Base-by-base conservation (phyloP, 2,888 invertebrate species). In the Therioaphis trifolii region DNA sequence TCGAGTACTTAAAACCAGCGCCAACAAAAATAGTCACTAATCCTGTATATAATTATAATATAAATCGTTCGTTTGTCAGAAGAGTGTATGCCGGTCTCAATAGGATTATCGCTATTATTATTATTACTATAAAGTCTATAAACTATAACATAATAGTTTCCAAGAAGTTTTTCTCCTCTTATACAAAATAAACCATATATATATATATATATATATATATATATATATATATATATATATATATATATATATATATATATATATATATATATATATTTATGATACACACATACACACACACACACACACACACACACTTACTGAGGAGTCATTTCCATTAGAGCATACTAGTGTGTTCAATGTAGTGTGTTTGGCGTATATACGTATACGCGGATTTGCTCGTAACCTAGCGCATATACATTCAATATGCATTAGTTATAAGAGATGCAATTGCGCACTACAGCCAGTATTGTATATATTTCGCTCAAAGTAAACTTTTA, bases 401-500 rank as follows among this genome's bases (percentile, higher is more conserved):
- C 15, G 46, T 49, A n/a, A 27, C 27, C n/a, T 49, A 46, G 15
- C 43, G 18, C 15, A 43, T 27, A 71, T 4, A 49, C 24, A n/a
- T n/a, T 49, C 27, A 49, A 71, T 49, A 27, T 49, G 11, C 46
- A 71, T 29, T 71, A 71, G 46, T 12, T 43, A 27, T 18, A 49
- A 71, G 46, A 71, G 71, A 27, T 29, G 12, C 14, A n/a, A 71
- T 71, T 71, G 46, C 46, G 5, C 18, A 11, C 24, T 27, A n/a
- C n/a, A n/a, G n/a, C n/a, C n/a, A n/a, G n/a, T n/a, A n/a, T n/a
- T n/a, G 12, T 49, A 49, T n/a, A 15, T 27, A 49, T 12, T 49
- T 71, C 46, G 18, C 18, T 71, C 71, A 27, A 27, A 49, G 46
- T 71, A 71, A 71, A 71, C 46, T 71, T 71, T 71, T 18, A 46